Percentiles rank a stretch among this genome's conserved stretches.
phyloP scores from a whole-genome alignment of 2,797 vertebrate genomes.

The Trachurus trachurus region DNA sequence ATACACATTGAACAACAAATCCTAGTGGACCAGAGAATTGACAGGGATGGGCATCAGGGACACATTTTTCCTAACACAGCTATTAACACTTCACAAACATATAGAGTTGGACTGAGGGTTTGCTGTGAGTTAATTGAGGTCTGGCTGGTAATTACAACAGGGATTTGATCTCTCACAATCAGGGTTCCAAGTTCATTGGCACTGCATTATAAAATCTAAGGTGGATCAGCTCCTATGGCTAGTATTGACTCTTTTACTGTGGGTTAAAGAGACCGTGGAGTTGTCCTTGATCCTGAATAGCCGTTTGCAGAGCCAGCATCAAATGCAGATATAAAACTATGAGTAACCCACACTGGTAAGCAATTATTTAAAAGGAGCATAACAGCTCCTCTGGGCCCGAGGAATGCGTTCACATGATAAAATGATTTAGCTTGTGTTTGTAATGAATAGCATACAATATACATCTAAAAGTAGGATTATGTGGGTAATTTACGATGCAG shows the following conservation, averaged over 20 bases:
- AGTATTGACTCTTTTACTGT: constrained; percentile 63
- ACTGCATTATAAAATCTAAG: constrained; percentile 67
- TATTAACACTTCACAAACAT: constrained; percentile 67
- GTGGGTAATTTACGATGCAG: constrained; percentile 22
- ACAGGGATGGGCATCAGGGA: constrained; percentile 7
- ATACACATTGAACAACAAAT: constrained; percentile 16
- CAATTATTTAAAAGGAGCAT: constrained; percentile 30
- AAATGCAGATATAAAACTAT: constrained; percentile 49
- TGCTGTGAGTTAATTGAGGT: constrained; percentile 77
- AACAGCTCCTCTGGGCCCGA: constrained; percentile 19
- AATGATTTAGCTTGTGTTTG: constrained; percentile 23
- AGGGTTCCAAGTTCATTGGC: constrained; percentile 59
- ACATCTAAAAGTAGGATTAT: constrained; percentile 35
- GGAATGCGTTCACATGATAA: constrained; percentile 10
- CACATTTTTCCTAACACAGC: constrained; percentile 56
- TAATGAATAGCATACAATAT: constrained; percentile 22
- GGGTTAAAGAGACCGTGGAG: constrained; percentile 54
- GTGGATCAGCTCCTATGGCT: constrained; percentile 57
- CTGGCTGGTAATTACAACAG: constrained; percentile 67
- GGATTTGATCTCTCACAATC: constrained; percentile 64
- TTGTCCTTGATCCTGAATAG: constrained; percentile 66
- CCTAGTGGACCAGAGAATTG: constrained; percentile 1
- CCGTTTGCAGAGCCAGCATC: constrained; percentile 45
- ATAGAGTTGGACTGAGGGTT: constrained; percentile 59
- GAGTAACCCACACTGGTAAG: constrained; percentile 20